Conservation (phyloP, 2,888 invertebrate species). For the Syritta pipiens region DNA sequence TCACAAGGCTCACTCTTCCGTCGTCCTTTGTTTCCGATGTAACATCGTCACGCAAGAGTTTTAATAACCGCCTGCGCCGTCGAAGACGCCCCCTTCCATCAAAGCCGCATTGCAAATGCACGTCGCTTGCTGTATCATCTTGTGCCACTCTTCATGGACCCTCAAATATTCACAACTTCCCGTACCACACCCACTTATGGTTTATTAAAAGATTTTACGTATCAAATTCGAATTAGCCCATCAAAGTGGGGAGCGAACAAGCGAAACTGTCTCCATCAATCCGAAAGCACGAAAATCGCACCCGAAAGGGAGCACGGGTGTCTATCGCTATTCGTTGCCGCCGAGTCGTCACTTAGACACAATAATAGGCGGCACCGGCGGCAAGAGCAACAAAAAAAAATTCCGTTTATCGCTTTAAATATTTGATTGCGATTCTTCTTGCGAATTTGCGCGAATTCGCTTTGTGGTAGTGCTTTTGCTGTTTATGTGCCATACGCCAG, state of each 20-base stretch:
- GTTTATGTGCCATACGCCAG: not conserved
- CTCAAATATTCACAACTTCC: not conserved
- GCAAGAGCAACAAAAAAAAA: not conserved
- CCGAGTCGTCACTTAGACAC: not conserved
- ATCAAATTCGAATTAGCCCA: conserved; percentile 6
- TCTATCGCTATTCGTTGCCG: not conserved
- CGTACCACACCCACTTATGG: conserved; percentile 1
- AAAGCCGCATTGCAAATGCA: not conserved
- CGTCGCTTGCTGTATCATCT: not conserved
- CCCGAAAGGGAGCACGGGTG: not conserved
- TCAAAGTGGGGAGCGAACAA: conserved; percentile 2
- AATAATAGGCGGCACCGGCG: no score
- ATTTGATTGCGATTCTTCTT: conserved; percentile 6
- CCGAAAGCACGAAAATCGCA: not conserved
- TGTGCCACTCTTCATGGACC: not conserved
- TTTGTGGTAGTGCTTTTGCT: not conserved
- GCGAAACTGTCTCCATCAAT: conserved; percentile 2
- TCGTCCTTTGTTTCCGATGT: not conserved
- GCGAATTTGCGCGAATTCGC: not conserved
- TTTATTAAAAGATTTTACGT: conserved; percentile 5
- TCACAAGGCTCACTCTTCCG: no score
- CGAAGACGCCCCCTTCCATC: conserved; percentile 4
- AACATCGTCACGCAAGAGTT: not conserved
- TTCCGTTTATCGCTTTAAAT: not conserved
- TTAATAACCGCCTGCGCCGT: no score